A percentile compares a stretch with the other conserved stretches of the same genome.
Conservation (phyloP, 2,888 invertebrate genomes). For the Venusia cambrica region DNA sequence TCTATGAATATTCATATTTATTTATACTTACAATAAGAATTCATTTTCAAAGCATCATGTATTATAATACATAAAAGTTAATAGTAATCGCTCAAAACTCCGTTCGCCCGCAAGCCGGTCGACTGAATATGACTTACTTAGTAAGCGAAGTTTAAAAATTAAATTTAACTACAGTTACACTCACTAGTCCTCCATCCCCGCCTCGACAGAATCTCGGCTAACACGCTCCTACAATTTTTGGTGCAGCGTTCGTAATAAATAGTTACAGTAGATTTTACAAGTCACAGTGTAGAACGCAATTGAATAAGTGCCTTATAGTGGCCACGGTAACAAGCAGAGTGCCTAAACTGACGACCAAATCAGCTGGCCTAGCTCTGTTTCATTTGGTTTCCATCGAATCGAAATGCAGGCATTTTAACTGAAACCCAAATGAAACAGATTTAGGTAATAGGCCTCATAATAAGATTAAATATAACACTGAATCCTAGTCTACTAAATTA, state of each 20-base stretch:
- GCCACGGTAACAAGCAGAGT: slow-evolving; percentile 13
- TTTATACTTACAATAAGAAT: slow-evolving; percentile 79
- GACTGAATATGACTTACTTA: slow-evolving; percentile 69
- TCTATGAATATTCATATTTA: slow-evolving; percentile 77
- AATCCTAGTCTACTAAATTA: too few relatives aligned
- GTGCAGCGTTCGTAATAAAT: slow-evolving; percentile 59
- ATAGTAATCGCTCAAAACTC: slow-evolving; percentile 69
- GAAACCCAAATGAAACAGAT: too few relatives aligned
- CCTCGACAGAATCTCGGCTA: slow-evolving; percentile 24
- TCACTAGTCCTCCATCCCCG: slow-evolving; percentile 33
- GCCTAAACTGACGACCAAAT: too few relatives aligned
- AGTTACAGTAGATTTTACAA: slow-evolving; percentile 44
- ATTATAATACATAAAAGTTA: slow-evolving; percentile 76
- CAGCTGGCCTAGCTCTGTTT: too few relatives aligned
- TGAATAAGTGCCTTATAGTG: slow-evolving; percentile 24
- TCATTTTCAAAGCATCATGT: slow-evolving; percentile 77
- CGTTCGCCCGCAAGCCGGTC: slow-evolving; percentile 67
- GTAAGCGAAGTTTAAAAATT: slow-evolving; percentile 73
- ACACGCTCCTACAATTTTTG: slow-evolving; percentile 43
- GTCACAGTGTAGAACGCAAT: slow-evolving; percentile 39
- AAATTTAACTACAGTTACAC: slow-evolving; percentile 58
- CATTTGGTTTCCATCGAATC: too few relatives aligned
- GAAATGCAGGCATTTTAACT: too few relatives aligned
- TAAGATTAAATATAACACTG: too few relatives aligned
- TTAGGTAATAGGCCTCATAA: too few relatives aligned